These are phyloP conservation scores for Hyperoodon ampullatus DNA, from an alignment of 2,113 vertebrate species.

Conservation along the genomic window DNA sequence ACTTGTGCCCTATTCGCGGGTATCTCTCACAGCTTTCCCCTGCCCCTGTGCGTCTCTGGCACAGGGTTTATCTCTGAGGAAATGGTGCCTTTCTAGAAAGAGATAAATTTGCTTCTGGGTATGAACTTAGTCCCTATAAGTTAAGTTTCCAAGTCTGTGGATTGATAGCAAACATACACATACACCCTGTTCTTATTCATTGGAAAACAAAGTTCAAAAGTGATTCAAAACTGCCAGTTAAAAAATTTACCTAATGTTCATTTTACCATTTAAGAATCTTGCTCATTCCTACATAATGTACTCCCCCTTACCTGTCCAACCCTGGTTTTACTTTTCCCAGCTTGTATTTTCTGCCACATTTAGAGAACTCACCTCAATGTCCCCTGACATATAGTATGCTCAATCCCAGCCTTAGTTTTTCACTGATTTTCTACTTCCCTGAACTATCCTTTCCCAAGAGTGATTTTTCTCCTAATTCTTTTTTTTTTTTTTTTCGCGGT, in stretches of 20 bases:
- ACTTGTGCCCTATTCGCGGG: background rate
- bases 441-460: background rate
- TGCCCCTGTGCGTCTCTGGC: background rate
- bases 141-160: background rate
- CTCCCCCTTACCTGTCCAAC: background rate
- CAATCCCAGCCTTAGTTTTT: background rate
- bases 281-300: background rate
- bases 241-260: background rate
- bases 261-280: background rate
- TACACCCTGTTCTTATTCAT: background rate
- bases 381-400: background rate
- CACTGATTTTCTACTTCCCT: background rate
- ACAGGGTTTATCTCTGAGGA: slow-evolving; percentile 5
- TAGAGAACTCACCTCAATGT: background rate
- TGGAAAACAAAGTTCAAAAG: slow-evolving; percentile 31
- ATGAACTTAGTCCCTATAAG: background rate
- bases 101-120: background rate
- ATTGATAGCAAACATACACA: background rate
- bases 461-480: slow-evolving; percentile 1
- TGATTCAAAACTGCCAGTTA: background rate
- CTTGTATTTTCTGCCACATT: background rate
- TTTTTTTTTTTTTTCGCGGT: too few species aligned
- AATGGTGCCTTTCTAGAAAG: background rate
- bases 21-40: background rate
- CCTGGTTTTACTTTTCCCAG: background rate